Evolutionary conservation across 1,140 invertebrate genomes (phyloP).

Genomic region (Aplysia californica): DNA sequence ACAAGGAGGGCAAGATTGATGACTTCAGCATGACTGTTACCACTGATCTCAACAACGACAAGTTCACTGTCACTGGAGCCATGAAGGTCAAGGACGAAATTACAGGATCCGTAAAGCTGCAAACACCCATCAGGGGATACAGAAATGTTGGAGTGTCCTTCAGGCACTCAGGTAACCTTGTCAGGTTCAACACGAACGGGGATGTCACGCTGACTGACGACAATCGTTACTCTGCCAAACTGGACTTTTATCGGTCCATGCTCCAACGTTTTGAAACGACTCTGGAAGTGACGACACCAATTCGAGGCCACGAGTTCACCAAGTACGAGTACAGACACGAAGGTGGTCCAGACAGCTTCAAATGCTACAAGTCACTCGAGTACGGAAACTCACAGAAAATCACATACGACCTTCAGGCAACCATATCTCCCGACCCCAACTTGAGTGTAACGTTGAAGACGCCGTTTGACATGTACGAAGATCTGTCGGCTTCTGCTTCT

Average conservation of each 20-base stretch:
- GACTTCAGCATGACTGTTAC: background rate
- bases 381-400: slow-evolving; percentile 35
- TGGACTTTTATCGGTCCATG: slow-evolving; percentile 15
- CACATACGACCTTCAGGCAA: slow-evolving; percentile 26
- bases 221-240: background rate
- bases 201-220: slow-evolving; percentile 33
- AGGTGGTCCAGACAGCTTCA: slow-evolving; percentile 33
- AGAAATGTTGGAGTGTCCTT: slow-evolving; percentile 35
- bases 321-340: slow-evolving; percentile 34
- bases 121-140: slow-evolving; percentile 30
- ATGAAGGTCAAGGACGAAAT: background rate
- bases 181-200: slow-evolving; percentile 24
- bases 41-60: background rate
- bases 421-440: slow-evolving; percentile 7
- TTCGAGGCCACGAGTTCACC: slow-evolving; percentile 18
- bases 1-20: background rate
- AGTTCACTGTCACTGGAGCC: background rate
- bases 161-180: slow-evolving; percentile 30
- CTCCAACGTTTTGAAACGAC: slow-evolving; percentile 20
- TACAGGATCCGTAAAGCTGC: slow-evolving; percentile 31
- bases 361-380: slow-evolving; percentile 27
- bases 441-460: slow-evolving; percentile 11
- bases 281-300: slow-evolving; percentile 34
- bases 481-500: background rate
- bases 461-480: slow-evolving; percentile 19